Conservation (phyloP, 2,888 invertebrate genomes). For the Pecten maximus region DNA sequence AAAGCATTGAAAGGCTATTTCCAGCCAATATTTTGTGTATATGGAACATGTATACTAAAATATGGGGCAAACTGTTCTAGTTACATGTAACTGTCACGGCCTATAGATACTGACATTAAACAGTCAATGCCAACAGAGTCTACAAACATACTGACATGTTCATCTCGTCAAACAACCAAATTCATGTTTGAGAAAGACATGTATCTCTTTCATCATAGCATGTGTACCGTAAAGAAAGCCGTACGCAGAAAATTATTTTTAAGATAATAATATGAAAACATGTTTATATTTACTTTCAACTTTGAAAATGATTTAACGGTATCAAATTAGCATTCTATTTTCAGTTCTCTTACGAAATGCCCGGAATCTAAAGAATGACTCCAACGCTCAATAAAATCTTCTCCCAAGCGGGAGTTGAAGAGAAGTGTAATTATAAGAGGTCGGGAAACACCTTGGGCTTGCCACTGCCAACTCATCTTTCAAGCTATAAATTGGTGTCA, state of each 20-base stretch:
- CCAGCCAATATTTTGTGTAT: neutral
- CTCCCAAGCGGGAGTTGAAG: neutral
- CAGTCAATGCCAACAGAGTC: neutral
- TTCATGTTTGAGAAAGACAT: neutral
- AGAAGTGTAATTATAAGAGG: conserved; percentile 22
- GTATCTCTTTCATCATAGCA: neutral
- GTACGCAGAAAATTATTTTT: neutral
- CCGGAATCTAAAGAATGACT: conserved; percentile 15
- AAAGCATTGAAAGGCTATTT: neutral
- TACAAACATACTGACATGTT: neutral
- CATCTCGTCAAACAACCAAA: neutral
- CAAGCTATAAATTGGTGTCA: conserved; percentile 19
- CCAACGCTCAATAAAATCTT: neutral
- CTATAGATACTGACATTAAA: neutral
- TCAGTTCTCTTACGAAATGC: conserved; percentile 8
- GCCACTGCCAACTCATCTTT: conserved; percentile 15
- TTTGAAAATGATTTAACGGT: neutral
- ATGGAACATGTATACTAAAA: neutral
- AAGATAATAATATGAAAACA: neutral
- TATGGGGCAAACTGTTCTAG: neutral
- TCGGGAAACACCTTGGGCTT: neutral
- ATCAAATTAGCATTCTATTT: neutral
- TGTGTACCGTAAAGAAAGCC: neutral
- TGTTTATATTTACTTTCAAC: neutral
- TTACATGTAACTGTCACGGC: neutral